Conservation (phyloP, 2,797 vertebrate species). For the Sebastes cheni region DNA sequence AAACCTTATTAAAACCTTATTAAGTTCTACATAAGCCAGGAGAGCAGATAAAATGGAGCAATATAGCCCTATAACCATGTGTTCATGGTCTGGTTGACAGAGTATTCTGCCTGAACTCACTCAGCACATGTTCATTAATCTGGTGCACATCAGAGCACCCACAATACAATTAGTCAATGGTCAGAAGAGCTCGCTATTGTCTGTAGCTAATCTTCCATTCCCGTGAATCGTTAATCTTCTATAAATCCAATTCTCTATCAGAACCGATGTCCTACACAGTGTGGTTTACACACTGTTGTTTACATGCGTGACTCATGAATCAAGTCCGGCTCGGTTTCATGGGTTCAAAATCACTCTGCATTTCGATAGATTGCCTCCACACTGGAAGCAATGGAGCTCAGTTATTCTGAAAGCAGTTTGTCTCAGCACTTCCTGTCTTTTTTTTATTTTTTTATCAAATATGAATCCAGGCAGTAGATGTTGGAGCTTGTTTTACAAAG, state of each 20-base stretch:
- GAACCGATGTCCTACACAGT: conserved; percentile 38
- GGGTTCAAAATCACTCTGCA: conserved; percentile 30
- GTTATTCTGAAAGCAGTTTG: conserved; percentile 45
- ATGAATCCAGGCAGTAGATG: conserved; percentile 51
- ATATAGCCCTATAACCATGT: conserved; percentile 49
- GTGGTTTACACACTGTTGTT: conserved; percentile 46
- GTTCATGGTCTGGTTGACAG: conserved; percentile 64
- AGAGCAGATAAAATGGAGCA: conserved; percentile 33
- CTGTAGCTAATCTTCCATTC: conserved; percentile 33
- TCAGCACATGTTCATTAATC: conserved; percentile 74
- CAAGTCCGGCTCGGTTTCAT: conserved; percentile 49
- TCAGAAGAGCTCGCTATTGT: conserved; percentile 53
- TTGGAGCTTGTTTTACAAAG: conserved; percentile 54
- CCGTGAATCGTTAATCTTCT: conserved; percentile 49
- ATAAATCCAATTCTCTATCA: conserved; percentile 46
- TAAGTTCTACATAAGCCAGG: neutral
- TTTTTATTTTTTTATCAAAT: neutral
- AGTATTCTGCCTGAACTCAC: conserved; percentile 61
- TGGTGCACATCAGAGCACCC: conserved; percentile 64
- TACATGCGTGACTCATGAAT: conserved; percentile 46
- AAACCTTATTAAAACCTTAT: conserved; percentile 1
- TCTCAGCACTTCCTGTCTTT: conserved; percentile 48
- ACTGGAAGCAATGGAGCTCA: conserved; percentile 36
- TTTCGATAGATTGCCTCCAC: conserved; percentile 43
- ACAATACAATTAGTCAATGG: conserved; percentile 66